Evolutionary conservation across 2,888 invertebrate genomes (phyloP).

Genomic region (Sphaeridia pumilis): DNA sequence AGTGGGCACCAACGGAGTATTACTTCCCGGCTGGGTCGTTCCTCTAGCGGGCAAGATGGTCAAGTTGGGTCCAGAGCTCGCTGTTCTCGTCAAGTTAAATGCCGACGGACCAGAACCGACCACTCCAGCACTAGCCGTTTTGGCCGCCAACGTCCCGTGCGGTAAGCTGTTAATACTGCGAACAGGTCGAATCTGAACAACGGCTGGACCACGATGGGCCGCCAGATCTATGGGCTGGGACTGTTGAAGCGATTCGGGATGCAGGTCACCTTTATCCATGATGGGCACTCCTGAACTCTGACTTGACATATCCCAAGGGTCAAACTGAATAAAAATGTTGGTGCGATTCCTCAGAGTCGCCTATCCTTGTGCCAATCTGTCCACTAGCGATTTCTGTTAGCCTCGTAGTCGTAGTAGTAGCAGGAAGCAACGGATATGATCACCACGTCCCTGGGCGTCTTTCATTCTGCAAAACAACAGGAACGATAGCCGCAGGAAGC

Average conservation of each 20-base stretch:
- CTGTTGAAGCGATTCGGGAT: constrained; percentile 25
- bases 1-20: constrained; percentile 40
- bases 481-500: too few relatives aligned
- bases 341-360: too few relatives aligned
- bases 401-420: too few relatives aligned
- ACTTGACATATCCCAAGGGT: too few relatives aligned
- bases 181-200: constrained; percentile 33
- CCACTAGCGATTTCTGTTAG: too few relatives aligned
- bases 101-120: constrained; percentile 22
- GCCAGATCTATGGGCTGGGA: constrained; percentile 33
- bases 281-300: constrained; percentile 26
- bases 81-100: constrained; percentile 29
- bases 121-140: constrained; percentile 17
- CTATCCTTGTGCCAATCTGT: too few relatives aligned
- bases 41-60: constrained; percentile 30
- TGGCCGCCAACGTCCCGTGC: constrained; percentile 18
- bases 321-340: not conserved
- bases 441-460: too few relatives aligned
- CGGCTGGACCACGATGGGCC: constrained; percentile 16
- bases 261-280: constrained; percentile 29
- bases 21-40: constrained; percentile 41
- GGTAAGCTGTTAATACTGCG: constrained; percentile 18
- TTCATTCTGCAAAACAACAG: too few relatives aligned
- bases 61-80: constrained; percentile 20
- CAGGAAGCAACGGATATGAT: too few relatives aligned